Evolutionary conservation across 2,888 invertebrate species (phyloP).

Genomic region (Thera britannica): DNA sequence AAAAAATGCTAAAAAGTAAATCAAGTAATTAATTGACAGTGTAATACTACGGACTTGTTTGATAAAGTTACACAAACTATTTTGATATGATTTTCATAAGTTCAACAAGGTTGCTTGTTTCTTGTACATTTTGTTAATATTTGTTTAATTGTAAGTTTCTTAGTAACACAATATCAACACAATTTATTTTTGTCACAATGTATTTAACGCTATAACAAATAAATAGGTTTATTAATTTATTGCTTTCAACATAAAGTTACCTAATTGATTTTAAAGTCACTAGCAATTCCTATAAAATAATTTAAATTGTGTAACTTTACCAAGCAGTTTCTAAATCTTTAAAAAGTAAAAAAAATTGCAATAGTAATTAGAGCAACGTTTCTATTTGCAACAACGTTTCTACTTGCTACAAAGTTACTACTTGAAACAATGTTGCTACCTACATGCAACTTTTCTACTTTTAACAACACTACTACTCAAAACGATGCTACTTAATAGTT

Average conservation of each 20-base stretch:
- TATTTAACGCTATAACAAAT: no score
- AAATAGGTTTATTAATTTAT: no score
- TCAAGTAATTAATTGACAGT: constrained; percentile 21
- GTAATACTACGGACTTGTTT: constrained; percentile 2
- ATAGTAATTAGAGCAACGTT: background rate
- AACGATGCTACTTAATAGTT: background rate
- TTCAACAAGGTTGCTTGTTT: no score
- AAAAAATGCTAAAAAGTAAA: constrained; percentile 14
- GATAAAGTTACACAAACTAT: constrained; percentile 28
- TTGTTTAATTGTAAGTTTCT: no score
- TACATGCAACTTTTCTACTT: background rate
- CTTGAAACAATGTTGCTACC: background rate
- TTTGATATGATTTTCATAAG: constrained; percentile 3
- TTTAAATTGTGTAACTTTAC: constrained; percentile 7
- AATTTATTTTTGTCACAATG: no score
- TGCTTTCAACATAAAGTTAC: background rate
- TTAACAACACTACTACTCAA: background rate
- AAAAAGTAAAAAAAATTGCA: background rate
- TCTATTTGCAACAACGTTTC: background rate
- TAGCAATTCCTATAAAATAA: background rate
- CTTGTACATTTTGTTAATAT: no score
- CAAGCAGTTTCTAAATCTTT: background rate
- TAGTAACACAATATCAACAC: no score
- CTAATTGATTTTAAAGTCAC: background rate
- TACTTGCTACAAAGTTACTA: background rate